Percentiles rank a stretch among this genome's conserved stretches.
phyloP scores from a whole-genome alignment of 35 echinoderm and acorn worm species.

The Apostichopus japonicus region DNA sequence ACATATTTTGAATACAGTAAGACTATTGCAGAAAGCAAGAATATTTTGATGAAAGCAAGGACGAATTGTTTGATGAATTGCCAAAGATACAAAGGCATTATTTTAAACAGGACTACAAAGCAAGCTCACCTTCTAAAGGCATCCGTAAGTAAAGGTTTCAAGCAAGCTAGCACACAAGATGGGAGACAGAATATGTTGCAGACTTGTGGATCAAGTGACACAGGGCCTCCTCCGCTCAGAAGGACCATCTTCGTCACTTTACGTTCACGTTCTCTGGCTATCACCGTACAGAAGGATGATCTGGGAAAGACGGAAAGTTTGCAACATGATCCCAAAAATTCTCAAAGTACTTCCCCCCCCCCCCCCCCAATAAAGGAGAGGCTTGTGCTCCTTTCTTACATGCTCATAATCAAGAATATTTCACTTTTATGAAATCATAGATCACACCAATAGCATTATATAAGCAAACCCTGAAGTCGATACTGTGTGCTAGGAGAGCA shows the following conservation, averaged over 20 bases:
- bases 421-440: no score
- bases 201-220: conserved; percentile 71
- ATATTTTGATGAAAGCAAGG: not conserved
- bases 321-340: not conserved
- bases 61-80: not conserved
- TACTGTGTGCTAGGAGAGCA: not conserved
- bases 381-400: no score
- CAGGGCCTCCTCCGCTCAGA: conserved; percentile 91
- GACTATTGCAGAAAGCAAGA: no score
- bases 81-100: not conserved
- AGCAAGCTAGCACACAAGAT: conserved; percentile 68
- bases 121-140: conserved; percentile 76
- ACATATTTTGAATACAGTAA: no score
- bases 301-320: conserved; percentile 46
- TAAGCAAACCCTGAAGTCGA: not conserved
- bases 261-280: conserved; percentile 78
- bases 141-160: conserved; percentile 75
- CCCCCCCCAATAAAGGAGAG: no score
- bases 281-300: conserved; percentile 83
- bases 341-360: no score
- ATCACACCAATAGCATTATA: no score
- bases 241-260: conserved; percentile 87
- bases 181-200: conserved; percentile 97
- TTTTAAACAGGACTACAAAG: not conserved
- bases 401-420: no score